A percentile compares a stretch with the other conserved stretches of the same genome.
phyloP scores from a whole-genome alignment of 2,113 vertebrate genomes.

The Rhodinocichla rosea region DNA sequence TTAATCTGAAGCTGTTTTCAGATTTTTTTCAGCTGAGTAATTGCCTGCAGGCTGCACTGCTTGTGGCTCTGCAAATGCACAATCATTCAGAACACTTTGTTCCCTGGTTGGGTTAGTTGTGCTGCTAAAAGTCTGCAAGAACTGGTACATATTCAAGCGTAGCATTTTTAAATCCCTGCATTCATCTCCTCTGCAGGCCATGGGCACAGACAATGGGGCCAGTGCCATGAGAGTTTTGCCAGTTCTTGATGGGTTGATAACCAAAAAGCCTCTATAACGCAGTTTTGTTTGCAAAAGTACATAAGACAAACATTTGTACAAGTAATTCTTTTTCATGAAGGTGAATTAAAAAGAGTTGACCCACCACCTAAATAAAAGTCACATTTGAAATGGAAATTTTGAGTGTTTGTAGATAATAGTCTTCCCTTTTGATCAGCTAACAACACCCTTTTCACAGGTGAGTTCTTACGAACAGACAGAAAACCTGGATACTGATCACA shows the following conservation, averaged over 20 bases:
- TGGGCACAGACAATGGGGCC: not conserved
- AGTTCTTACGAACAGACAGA: not conserved
- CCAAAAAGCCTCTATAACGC: not conserved
- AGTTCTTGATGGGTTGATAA: not conserved
- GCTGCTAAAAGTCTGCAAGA: not conserved
- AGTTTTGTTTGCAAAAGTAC: not conserved
- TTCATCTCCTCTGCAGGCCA: not conserved
- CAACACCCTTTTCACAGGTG: not conserved
- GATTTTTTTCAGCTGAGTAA: not conserved
- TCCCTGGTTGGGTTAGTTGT: not conserved
- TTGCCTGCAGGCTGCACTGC: not conserved
- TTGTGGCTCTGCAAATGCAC: not conserved
- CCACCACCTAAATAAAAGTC: not conserved
- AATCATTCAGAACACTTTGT: not conserved
- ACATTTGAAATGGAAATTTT: not conserved
- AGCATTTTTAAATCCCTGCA: not conserved
- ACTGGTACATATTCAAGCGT: rapidly evolving
- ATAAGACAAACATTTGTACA: not conserved
- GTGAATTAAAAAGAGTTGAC: not conserved
- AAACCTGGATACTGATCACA: not conserved
- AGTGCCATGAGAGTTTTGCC: not conserved
- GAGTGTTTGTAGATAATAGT: not conserved
- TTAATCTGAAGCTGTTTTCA: not conserved
- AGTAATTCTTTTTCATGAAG: not conserved
- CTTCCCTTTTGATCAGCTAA: not conserved